Base-by-base conservation (phyloP, 2,797 vertebrate genomes). In the Alosa sapidissima region DNA sequence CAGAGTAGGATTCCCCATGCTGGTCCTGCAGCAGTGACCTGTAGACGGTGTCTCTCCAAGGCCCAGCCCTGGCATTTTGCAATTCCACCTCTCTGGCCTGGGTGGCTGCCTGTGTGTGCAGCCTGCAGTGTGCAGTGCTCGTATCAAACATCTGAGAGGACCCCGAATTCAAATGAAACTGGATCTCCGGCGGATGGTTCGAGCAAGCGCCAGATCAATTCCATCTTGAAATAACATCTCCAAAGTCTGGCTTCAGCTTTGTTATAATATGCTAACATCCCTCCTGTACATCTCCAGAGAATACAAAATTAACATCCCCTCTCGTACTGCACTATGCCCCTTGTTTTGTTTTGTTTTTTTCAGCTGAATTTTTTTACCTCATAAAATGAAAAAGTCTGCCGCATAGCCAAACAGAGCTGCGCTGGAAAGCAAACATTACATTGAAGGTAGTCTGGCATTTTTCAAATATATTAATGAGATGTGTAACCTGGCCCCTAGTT, bases 231-330 rank as follows among this genome's bases (percentile, higher is more conserved):
- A 78, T 47, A 78, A 78, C 72, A 78, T 78, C 72, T 78, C 72
- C 72, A 78, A 47, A 45, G 72, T 78, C 72, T 78, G 72, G 72
- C 72, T 47, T 78, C 72, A 78, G 41, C 72, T 78, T 47, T 78
- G 72, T 78, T 78, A 78, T 78, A 78, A 78, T 78, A 78, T 78
- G 72, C 72, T 78, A 78, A 78, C 72, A 47, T 78, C 72, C 72
- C 72, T 78, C 72, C 72, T 78, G 72, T 78, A 45, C 16, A 36
- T 78, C 72, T 47, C 72, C 5, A 5, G 72, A 78, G 72, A 78
- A 78, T 78, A 47, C 72, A 45, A 47, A 78, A 78, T 78, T 78
- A 78, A 78, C 72, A 78, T 78, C 72, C 72, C 72, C 72, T 78
- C 13, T 75, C 72, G 1, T 45, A 21, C 72, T 78, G 13, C 72